These are phyloP conservation scores for Rutpela maculata DNA, from an alignment of 2,888 invertebrate species.

Conservation along the genomic window DNA sequence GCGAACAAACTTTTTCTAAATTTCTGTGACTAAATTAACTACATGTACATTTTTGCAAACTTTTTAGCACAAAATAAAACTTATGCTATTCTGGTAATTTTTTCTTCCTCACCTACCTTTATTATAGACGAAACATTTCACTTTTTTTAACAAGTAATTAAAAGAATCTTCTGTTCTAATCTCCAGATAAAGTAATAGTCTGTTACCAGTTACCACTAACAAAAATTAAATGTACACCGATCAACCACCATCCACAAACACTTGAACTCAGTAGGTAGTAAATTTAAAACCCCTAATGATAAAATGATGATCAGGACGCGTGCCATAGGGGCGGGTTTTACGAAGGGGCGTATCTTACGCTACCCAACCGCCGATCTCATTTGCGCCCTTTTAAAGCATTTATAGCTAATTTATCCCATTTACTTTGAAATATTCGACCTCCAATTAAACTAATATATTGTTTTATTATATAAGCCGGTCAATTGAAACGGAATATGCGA, in stretches of 20 bases:
- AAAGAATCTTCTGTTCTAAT: not conserved
- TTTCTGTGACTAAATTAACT: too few species aligned
- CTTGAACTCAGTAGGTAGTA: slow-evolving; percentile 11
- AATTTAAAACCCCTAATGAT: slow-evolving; percentile 37
- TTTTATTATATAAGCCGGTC: not conserved
- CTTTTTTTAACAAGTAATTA: not conserved
- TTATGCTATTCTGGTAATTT: too few species aligned
- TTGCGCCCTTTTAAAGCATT: not conserved
- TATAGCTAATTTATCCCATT: slow-evolving; percentile 15
- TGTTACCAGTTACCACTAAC: not conserved
- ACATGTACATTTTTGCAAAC: too few species aligned
- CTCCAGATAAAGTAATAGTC: not conserved
- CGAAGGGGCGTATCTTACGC: slow-evolving; percentile 31
- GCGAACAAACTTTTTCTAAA: too few species aligned
- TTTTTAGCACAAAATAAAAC: too few species aligned
- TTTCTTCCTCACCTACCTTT: not conserved
- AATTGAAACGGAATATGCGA: too few species aligned
- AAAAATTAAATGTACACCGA: too few species aligned
- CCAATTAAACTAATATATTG: not conserved
- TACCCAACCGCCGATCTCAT: slow-evolving; percentile 22
- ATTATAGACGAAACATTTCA: not conserved
- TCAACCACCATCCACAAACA: slow-evolving; percentile 12
- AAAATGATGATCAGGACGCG: slow-evolving; percentile 50
- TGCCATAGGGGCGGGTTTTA: slow-evolving; percentile 51
- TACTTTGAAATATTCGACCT: not conserved